Evolutionary conservation across 2,888 invertebrate genomes (phyloP).

Genomic region (Tetragonisca angustula): DNA sequence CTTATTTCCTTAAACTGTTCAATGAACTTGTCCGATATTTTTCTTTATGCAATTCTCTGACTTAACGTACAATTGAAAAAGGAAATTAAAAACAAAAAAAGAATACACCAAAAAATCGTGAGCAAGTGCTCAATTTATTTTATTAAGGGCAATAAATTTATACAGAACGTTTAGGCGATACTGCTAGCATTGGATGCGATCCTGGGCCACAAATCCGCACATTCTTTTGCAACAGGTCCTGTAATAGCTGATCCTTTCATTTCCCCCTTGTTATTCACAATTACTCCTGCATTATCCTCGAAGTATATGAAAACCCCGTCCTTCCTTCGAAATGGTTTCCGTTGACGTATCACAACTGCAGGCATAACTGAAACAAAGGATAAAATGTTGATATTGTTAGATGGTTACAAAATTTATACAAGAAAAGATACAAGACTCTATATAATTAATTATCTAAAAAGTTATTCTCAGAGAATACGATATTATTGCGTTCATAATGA

Average conservation of each 20-base stretch:
- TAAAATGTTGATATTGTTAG: background rate
- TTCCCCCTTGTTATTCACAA: constrained; percentile 99
- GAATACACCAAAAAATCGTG: constrained; percentile 31
- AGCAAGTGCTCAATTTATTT: constrained; percentile 70
- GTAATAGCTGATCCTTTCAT: constrained; percentile 99
- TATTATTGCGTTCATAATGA: background rate
- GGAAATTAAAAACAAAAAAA: constrained; percentile 16
- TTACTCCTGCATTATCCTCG: constrained; percentile 99
- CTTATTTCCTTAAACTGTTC: no score
- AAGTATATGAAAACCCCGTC: constrained; percentile 99
- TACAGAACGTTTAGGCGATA: constrained; percentile 90
- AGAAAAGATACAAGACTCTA: background rate
- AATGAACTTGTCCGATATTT: no score
- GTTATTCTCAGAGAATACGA: background rate
- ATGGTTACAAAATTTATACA: no score
- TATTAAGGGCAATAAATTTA: constrained; percentile 71
- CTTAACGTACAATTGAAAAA: background rate
- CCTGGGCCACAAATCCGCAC: constrained; percentile 99
- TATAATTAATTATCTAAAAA: background rate
- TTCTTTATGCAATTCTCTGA: no score
- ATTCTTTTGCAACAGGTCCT: constrained; percentile 99
- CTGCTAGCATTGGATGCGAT: constrained; percentile 99
- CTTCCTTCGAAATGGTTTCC: constrained; percentile 99
- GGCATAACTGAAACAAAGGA: constrained; percentile 93
- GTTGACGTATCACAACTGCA: constrained; percentile 98